Evolutionary conservation across 2,113 vertebrate species (phyloP).

Genomic region (Microcebus ravelobensis): DNA sequence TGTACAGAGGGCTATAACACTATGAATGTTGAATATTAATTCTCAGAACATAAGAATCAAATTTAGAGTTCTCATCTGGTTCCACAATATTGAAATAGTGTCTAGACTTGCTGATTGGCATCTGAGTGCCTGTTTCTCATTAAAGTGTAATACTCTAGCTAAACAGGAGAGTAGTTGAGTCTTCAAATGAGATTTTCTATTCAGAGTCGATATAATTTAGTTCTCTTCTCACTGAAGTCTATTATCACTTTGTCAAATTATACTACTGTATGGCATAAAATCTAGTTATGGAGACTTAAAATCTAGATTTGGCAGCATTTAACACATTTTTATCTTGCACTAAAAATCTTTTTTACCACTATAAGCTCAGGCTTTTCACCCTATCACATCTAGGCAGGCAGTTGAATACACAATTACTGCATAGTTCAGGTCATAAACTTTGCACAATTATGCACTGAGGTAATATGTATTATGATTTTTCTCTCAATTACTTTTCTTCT

Average conservation of each 20-base stretch:
- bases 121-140: constrained; percentile 79
- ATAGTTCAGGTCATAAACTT: constrained; percentile 10
- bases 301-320: constrained; percentile 68
- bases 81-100: constrained; percentile 77
- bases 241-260: constrained; percentile 78
- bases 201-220: constrained; percentile 71
- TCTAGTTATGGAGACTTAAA: constrained; percentile 62
- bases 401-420: background rate
- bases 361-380: background rate
- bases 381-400: background rate
- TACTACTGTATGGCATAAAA: constrained; percentile 63
- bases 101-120: constrained; percentile 81
- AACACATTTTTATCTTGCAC: constrained; percentile 71
- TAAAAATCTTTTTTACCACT: constrained; percentile 22
- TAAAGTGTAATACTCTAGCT: constrained; percentile 70
- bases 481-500: background rate
- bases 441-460: background rate
- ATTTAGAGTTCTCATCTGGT: constrained; percentile 76
- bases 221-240: constrained; percentile 66
- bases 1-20: background rate
- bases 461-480: background rate
- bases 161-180: constrained; percentile 70
- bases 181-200: constrained; percentile 78
- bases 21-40: constrained; percentile 67
- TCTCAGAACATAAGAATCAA: constrained; percentile 70